A percentile compares a stretch with the other conserved stretches of the same genome.
Conservation (phyloP, 2,113 vertebrate species). For the Dromiciops gliroides region DNA sequence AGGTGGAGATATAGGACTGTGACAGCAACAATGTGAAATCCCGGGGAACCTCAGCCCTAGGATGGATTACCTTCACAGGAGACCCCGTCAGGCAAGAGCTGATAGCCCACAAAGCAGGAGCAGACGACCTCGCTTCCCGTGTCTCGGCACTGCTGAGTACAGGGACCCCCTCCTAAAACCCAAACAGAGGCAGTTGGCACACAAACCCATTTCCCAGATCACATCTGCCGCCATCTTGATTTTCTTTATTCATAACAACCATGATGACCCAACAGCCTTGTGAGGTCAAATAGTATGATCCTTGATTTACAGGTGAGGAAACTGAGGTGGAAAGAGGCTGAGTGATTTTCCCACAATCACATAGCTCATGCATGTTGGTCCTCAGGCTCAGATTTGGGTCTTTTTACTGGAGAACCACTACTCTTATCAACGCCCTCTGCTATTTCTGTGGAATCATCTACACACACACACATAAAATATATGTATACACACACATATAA, state of each 20-base stretch:
- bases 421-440: too few species aligned
- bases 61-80: constrained; percentile 91
- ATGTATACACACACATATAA: too few species aligned
- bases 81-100: constrained; percentile 90
- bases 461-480: too few species aligned
- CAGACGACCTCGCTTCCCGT: constrained; percentile 89
- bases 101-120: constrained; percentile 91
- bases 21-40: background rate
- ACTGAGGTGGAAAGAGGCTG: background rate
- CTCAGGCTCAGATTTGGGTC: background rate
- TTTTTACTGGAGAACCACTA: background rate
- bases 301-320: background rate
- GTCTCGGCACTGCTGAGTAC: constrained; percentile 90
- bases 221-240: background rate
- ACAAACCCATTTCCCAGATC: fast-evolving
- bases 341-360: background rate
- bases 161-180: constrained; percentile 87
- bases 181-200: fast-evolving
- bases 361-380: background rate
- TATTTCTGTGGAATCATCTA: too few species aligned
- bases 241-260: background rate
- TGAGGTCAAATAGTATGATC: background rate
- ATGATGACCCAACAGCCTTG: background rate
- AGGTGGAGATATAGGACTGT: background rate
- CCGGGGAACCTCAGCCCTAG: fast-evolving